Evolutionary conservation across 2,113 vertebrate genomes (phyloP).

Genomic region (Sus scrofa): T2T-Sscrofa CM000822.6:82951001-82951500

Average conservation of each 20-base stretch:
- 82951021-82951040: neutral
- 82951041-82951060: neutral
- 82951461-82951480: neutral
- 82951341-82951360: neutral
- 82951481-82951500: neutral
- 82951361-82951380: neutral
- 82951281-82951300: neutral
- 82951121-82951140: neutral
- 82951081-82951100: neutral
- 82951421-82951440: neutral
- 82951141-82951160: neutral
- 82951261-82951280: neutral
- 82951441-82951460: neutral
- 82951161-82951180: neutral
- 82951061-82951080: neutral
- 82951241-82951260: no score
- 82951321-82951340: accelerated
- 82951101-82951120: no score
- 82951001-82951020: neutral
- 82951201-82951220: no score
- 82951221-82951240: neutral
- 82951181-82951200: neutral
- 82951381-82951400: neutral
- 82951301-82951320: neutral
- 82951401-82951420: neutral